Conservation (phyloP, 2,113 vertebrate species). For the Megaceryle maxima region DNA sequence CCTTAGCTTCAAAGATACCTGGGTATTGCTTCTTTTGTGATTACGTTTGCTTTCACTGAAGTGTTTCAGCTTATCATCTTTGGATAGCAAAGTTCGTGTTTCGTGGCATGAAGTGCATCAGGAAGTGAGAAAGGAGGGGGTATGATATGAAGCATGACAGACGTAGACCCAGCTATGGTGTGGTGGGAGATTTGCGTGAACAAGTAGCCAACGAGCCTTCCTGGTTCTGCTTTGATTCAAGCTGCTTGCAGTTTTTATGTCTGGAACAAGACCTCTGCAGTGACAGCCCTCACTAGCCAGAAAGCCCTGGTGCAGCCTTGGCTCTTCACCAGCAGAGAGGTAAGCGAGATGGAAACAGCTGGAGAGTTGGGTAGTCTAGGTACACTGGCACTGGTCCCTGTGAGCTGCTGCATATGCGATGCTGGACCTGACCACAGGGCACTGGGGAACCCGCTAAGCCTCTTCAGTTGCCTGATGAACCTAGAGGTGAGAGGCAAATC, state of each 20-base stretch:
- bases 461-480: too few species aligned
- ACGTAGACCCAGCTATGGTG: fast-evolving
- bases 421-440: not conserved
- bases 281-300: fast-evolving
- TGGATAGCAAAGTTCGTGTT: slow-evolving; percentile 48
- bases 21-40: not conserved
- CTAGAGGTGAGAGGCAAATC: not conserved
- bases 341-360: not conserved
- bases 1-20: not conserved
- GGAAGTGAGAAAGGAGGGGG: slow-evolving; percentile 26
- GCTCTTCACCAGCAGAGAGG: not conserved
- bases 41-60: not conserved
- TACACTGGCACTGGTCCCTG: fast-evolving
- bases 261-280: not conserved
- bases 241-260: not conserved
- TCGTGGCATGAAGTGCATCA: not conserved
- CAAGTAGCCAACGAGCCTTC: not conserved
- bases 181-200: not conserved
- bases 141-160: not conserved
- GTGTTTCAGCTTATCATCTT: slow-evolving; percentile 10
- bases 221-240: not conserved
- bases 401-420: fast-evolving
- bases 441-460: not conserved
- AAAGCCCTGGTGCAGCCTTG: fast-evolving
- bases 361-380: not conserved